Percentiles rank a stretch among this genome's conserved stretches.
phyloP scores from a whole-genome alignment of 2,113 vertebrate species.

The Hippopotamus amphibius region DNA sequence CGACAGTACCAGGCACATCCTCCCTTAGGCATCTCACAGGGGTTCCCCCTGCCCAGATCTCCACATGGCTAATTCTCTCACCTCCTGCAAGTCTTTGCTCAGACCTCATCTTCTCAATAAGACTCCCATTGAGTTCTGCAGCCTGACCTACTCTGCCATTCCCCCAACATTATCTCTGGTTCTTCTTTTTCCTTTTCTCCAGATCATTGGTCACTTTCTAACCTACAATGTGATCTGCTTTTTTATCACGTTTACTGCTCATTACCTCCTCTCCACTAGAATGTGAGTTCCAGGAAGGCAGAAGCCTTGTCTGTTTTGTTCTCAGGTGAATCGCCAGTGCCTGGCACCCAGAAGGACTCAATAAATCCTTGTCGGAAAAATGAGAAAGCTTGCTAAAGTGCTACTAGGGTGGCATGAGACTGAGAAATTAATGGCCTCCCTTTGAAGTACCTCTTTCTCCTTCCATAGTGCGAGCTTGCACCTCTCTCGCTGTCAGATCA shows the following conservation, averaged over 20 bases:
- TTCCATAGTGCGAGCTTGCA: not conserved
- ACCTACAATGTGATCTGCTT: not conserved
- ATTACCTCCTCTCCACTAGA: not conserved
- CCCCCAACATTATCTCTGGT: not conserved
- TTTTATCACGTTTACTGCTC: not conserved
- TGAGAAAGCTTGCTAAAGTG: not conserved
- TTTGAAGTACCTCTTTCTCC: not conserved
- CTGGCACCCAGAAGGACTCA: not conserved
- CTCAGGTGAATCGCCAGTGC: not conserved
- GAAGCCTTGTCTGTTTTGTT: not conserved
- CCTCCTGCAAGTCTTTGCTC: not conserved
- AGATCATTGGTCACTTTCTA: not conserved
- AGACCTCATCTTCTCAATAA: not conserved
- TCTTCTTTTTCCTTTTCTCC: not conserved
- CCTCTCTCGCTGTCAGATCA: not conserved
- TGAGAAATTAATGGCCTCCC: not conserved
- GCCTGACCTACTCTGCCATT: not conserved
- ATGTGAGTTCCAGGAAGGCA: not conserved
- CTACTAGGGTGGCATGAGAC: not conserved
- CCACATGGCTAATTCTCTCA: not conserved
- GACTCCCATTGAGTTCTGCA: not conserved
- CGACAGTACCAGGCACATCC: fast-evolving
- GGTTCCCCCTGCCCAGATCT: not conserved
- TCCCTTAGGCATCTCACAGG: not conserved
- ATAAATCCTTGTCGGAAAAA: not conserved